A percentile compares a stretch with the other conserved stretches of the same genome.
phyloP scores from a whole-genome alignment of 2,113 vertebrate genomes.

The Forbesichthys agassizii region DNA sequence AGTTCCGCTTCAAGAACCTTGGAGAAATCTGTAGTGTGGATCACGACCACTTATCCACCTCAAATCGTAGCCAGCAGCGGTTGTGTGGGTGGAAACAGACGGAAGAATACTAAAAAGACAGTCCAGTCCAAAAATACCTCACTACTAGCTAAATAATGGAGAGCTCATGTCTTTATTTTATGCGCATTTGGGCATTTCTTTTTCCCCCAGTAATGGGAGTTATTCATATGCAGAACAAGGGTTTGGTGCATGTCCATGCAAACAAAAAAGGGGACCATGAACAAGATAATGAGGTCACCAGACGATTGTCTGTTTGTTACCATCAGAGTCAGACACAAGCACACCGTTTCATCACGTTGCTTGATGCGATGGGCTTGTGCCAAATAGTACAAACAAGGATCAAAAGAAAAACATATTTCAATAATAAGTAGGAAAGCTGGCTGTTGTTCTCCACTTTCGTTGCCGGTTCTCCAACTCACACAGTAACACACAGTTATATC shows the following conservation, averaged over 20 bases:
- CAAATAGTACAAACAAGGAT: background rate
- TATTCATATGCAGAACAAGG: conserved; percentile 31
- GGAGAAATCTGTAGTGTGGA: conserved; percentile 4
- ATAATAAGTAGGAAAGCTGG: background rate
- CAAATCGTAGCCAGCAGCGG: background rate
- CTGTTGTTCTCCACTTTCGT: no score
- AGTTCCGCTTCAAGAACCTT: background rate
- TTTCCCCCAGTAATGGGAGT: conserved; percentile 15
- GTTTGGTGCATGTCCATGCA: conserved; percentile 18
- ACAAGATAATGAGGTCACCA: conserved; percentile 20
- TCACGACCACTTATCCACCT: background rate
- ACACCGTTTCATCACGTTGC: background rate
- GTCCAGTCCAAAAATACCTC: conserved; percentile 30
- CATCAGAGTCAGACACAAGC: conserved; percentile 1
- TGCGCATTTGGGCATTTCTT: background rate
- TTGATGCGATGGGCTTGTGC: background rate
- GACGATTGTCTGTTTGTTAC: conserved; percentile 15
- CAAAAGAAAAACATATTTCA: background rate
- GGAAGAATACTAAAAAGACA: background rate
- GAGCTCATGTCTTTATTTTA: background rate
- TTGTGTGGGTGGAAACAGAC: conserved; percentile 18
- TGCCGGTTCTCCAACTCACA: no score
- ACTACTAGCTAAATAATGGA: conserved; percentile 7
- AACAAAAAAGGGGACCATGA: background rate
- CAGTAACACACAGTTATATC: no score